Evolutionary conservation across 2,888 invertebrate genomes (phyloP), one percentile per base, ranked within the genome.

Genomic region (Dysmachus trigonus): DNA sequence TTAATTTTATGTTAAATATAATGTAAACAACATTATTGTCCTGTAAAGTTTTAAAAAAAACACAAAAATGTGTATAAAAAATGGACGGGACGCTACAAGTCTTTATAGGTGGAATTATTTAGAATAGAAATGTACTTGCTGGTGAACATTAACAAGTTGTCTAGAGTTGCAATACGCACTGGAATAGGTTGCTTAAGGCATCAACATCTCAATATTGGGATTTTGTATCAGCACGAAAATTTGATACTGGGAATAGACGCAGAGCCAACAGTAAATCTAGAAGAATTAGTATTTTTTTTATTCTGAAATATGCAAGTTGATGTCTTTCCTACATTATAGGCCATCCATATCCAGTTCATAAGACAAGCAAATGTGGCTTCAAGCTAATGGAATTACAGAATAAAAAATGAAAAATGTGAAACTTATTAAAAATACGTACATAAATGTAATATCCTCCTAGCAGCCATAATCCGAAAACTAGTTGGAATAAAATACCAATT

Each of bases 381-480:
- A 90, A 97, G 93, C 97, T 97, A 92, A 87, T 94, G 93, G 85
- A 53, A 22, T 87, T 74, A 88, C 86, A 86, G 87, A 13, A 31
- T 30, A 53, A 85, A 76, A 86, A 86, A 71, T 71, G 73, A 73
- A 73, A 53, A n/a, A 47, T n/a, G 47, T n/a, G 33, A 27, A 22
- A 22, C 2, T 31, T 3, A 27, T 7, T 22, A 83, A 81, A 79
- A 30, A 13, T 85, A 94, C 96, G 95, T 92, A 97, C 97, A 92
- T 97, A 97, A 90, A 97, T 97, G 90, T 98, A 98, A 90, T 98
- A 98, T 87, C 97, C 97, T 87, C 96, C 96, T 51, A 97, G 93
- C 1, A 97, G 93, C 97, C 97, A 97, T 35, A 97, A 92, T 5
- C 97, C 96, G 91, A 97, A 97, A 2, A 95, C 90, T 6, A 96